These are phyloP conservation scores for Agriopis leucophaearia DNA, from an alignment of 2,888 invertebrate genomes.

Conservation along the genomic window DNA sequence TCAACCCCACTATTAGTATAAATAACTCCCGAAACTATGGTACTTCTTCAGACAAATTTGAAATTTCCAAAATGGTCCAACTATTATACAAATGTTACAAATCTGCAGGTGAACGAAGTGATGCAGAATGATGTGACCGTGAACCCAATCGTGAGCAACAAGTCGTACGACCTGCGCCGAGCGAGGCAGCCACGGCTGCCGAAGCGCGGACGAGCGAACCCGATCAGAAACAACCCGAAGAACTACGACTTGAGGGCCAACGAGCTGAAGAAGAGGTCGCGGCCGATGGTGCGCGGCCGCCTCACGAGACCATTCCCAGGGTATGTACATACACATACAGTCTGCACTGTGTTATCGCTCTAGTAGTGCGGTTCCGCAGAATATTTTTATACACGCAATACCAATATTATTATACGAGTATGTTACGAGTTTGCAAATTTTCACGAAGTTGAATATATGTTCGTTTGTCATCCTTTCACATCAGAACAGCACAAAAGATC, in stretches of 20 bases:
- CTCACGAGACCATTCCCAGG: conserved; percentile 80
- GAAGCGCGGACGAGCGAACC: conserved; percentile 43
- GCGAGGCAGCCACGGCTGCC: conserved; percentile 51
- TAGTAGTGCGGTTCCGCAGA: too few species aligned
- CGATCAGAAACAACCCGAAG: conserved; percentile 54
- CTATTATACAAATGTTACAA: not conserved
- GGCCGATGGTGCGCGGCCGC: conserved; percentile 61
- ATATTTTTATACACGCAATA: too few species aligned
- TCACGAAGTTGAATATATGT: not conserved
- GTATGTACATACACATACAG: conserved; percentile 53
- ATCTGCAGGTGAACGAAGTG: conserved; percentile 2
- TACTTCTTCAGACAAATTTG: too few species aligned
- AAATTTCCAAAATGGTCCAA: too few species aligned
- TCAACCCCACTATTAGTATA: too few species aligned
- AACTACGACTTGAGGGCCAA: conserved; percentile 59
- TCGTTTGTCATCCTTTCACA: not conserved
- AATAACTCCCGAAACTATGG: too few species aligned
- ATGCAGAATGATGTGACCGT: conserved; percentile 62
- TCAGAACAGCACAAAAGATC: not conserved
- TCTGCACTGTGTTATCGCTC: too few species aligned
- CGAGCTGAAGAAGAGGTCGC: conserved; percentile 68
- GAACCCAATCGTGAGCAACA: conserved; percentile 69
- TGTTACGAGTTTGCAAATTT: too few species aligned
- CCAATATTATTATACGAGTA: too few species aligned
- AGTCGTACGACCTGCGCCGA: conserved; percentile 73